phyloP scores from a whole-genome alignment of 2,888 invertebrate genomes.

The Lasioglossum zephyrum region DNA sequence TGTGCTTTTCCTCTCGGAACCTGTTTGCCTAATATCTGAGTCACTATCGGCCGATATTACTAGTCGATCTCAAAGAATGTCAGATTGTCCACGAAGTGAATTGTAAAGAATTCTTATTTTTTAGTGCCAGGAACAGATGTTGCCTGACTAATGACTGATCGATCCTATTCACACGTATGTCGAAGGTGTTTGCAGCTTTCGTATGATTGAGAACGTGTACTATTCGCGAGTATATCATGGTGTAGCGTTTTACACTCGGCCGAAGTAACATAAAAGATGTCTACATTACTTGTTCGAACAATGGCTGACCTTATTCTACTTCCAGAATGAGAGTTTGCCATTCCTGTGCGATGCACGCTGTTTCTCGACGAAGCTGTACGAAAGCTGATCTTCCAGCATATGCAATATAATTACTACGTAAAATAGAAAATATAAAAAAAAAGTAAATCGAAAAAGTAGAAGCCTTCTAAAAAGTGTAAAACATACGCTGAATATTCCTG shows the following conservation, averaged over 20 bases:
- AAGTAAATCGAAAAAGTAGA: background rate
- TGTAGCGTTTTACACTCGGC: background rate
- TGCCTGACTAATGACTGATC: background rate
- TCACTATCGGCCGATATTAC: too few relatives aligned
- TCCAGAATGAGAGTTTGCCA: background rate
- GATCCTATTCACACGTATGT: background rate
- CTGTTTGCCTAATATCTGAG: background rate
- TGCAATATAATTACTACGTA: background rate
- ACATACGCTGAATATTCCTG: background rate
- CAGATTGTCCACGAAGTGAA: background rate
- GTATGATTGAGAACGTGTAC: background rate
- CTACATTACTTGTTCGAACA: background rate
- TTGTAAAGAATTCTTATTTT: background rate
- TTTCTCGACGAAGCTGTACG: background rate
- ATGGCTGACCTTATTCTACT: conserved; percentile 1
- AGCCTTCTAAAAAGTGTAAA: background rate
- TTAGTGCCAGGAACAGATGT: background rate
- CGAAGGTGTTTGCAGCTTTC: background rate
- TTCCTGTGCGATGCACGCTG: background rate
- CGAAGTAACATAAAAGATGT: background rate
- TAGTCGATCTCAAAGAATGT: too few relatives aligned
- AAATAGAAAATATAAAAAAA: background rate
- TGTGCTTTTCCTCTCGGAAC: background rate
- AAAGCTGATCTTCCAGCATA: background rate
- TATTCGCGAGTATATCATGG: background rate